Base-by-base conservation (phyloP, 2,888 invertebrate species). In the Pristionchus entomophagus region DNA sequence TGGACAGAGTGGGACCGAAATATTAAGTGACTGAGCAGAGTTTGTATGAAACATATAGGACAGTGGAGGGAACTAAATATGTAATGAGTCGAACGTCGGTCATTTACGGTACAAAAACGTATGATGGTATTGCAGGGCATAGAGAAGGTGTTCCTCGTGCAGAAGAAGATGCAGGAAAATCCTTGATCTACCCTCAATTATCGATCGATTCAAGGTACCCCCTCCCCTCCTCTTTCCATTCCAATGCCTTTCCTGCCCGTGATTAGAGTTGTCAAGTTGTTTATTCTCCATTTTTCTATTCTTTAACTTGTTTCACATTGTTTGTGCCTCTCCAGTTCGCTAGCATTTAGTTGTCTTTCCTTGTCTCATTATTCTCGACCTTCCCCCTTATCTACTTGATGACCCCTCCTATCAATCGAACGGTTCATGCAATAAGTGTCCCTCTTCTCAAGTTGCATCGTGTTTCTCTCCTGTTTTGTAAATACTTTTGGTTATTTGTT, bases 131-230 rank as follows among this genome's bases (percentile, higher is more conserved):
- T 87, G n/a, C 62, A 88, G 88, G 85, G 90, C 51, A 90, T 91
- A 85, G 91, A 90, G 65, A 87, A 90, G 86, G 90, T 91, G 10
- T 91, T 91, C 88, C 86, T 86, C 41, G 86, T 91, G 53, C 85
- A 86, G 45, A 86, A 86, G 56, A 81, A 86, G 41, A 86, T 84
- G 84, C 69, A 84, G n/a, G 65, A n/a, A n/a, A n/a, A 84, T 26
- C 10, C 45, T 10, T 73, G n/a, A 73, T 45, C 73, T 69, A 19
- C 65, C 12, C 10, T 53, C 32, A n/a, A 56, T 59, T 38, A 53
- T 53, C 22, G 26, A 80, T 49, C 32, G 35, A 53, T 32, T 14
- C 6, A 29, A 10, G 29, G 32, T 41, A 38, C 65, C 8, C 29
- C 59, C 83, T 22, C 45, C 8, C 35, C 82, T 45, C 82, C 0